Base-by-base conservation (phyloP, 1,140 invertebrate genomes). In the Tribolium madens region DNA sequence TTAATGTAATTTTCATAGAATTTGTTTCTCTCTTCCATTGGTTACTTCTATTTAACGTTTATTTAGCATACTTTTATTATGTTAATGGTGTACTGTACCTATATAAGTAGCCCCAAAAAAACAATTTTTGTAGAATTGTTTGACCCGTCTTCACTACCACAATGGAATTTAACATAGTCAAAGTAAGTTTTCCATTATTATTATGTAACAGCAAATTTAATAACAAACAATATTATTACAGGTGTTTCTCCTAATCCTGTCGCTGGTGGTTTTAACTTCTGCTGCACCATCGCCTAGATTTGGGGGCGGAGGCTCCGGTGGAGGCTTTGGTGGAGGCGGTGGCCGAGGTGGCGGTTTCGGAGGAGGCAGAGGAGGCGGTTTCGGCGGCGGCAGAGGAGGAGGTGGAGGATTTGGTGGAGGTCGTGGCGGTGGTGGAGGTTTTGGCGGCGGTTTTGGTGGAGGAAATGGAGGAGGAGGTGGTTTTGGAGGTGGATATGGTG, bases 281-380 rank as follows among this genome's bases (percentile, higher is more conserved):
- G n/a, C 68, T 15, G 5, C 42, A 17, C 36, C 36, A 10, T 42
- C 36, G 7, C 36, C 36, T 42, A 42, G 36, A 10, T 42, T 42
- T 33, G 75, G 75, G 26, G 64, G 69, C 3, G 57, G 64, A 14
- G 57, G 69, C 12, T 21, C 26, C 46, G 64, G 75, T 36, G 75
- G 75, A 2, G 47, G 68, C 18, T 18, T 36, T 18, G 64, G 75
- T 4, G 36, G 36, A 42, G 36, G 36, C 36, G 36, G 36, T 42
- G 36, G 36, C 7, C 9, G 36, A n/a, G 36, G 36, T n/a, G n/a
- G 26, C 12, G 21, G 69, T 10, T 42, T 21, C 7, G 21, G 60
- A 12, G 18, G 15, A 0, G 36, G 36, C n/a, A 7, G 36, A 0
- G 36, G 36, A 2, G 2, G 7, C 2, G 36, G 36, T 0, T 4